Evolutionary conservation across 2,888 invertebrate genomes (phyloP).

Genomic region (Lottia scabra): DNA sequence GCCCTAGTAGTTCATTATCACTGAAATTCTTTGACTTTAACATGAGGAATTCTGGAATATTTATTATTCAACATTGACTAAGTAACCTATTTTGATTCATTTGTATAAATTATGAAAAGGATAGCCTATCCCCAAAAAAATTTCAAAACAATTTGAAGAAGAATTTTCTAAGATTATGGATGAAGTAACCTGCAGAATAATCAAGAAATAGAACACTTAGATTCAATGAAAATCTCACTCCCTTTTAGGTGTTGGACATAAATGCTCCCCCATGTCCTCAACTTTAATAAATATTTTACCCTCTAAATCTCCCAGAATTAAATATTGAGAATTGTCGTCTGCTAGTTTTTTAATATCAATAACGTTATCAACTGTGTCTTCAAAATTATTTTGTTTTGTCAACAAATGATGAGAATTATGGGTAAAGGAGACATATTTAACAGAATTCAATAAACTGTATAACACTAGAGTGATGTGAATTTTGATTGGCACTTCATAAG

Average conservation of each 20-base stretch:
- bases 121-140: no score
- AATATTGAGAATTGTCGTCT: conserved; percentile 48
- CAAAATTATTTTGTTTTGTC: conserved; percentile 28
- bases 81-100: no score
- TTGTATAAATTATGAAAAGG: no score
- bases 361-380: conserved; percentile 45
- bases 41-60: no score
- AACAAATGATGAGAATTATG: conserved; percentile 41
- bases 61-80: no score
- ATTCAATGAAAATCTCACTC: no score
- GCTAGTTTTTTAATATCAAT: conserved; percentile 43
- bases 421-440: conserved; percentile 53
- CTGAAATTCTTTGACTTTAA: no score
- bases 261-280: conserved; percentile 41
- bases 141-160: no score
- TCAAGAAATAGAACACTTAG: no score
- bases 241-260: background rate
- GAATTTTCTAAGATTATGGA: no score
- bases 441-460: conserved; percentile 51
- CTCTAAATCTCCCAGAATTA: conserved; percentile 53
- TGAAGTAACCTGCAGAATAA: no score
- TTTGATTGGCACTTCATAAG: conserved; percentile 28
- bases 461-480: conserved; percentile 51
- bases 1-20: no score
- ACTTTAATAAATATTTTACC: conserved; percentile 55